Conservation (phyloP, 2,113 vertebrate genomes). For the Pangasianodon gigas region DNA sequence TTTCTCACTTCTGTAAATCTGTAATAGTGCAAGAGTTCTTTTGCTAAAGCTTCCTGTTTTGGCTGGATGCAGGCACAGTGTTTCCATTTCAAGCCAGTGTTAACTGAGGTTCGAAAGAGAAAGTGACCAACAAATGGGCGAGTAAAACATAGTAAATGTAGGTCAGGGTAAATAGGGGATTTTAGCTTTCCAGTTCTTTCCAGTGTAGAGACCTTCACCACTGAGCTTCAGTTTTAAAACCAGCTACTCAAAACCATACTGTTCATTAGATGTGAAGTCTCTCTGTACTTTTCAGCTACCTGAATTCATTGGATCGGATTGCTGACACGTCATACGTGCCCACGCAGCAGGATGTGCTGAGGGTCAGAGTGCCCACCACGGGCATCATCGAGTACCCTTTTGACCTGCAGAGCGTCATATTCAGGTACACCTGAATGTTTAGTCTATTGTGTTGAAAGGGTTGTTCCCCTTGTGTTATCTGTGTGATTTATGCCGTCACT, state of each 20-base stretch:
- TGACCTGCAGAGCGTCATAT: slow-evolving; percentile 81
- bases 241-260: neutral
- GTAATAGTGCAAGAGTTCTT: neutral
- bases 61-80: neutral
- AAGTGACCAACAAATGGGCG: neutral
- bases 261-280: neutral
- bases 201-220: neutral
- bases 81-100: neutral
- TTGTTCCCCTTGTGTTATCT: neutral
- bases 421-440: slow-evolving; percentile 73
- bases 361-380: slow-evolving; percentile 79
- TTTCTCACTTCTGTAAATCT: slow-evolving; percentile 18
- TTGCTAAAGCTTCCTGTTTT: slow-evolving; percentile 18
- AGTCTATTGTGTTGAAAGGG: neutral
- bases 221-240: neutral
- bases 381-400: slow-evolving; percentile 85
- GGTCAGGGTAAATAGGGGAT: neutral
- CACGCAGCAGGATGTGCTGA: slow-evolving; percentile 82
- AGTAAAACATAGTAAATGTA: neutral
- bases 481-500: neutral
- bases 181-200: neutral
- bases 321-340: slow-evolving; percentile 73
- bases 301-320: slow-evolving; percentile 79
- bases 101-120: neutral
- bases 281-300: slow-evolving; percentile 69